phyloP scores from a whole-genome alignment of 2,888 invertebrate species.

The Stictocephala bisonia region DNA sequence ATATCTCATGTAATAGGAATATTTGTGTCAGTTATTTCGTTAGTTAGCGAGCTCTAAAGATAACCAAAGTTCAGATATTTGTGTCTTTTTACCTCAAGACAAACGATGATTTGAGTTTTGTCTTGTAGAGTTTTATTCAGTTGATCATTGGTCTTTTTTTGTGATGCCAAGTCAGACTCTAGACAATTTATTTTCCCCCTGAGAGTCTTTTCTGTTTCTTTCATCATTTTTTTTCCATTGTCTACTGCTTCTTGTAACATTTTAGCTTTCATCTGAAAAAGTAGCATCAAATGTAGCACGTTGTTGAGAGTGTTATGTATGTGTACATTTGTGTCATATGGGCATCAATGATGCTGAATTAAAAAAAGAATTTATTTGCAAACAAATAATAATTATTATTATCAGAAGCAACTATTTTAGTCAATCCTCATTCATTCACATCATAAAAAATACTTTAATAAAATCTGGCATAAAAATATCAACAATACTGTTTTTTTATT shows the following conservation, averaged over 20 bases:
- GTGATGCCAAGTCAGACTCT: background rate
- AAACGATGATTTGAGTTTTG: background rate
- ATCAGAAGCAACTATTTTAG: too few relatives aligned
- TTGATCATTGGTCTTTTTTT: background rate
- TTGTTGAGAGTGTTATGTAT: too few relatives aligned
- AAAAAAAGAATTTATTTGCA: too few relatives aligned
- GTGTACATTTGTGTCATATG: too few relatives aligned
- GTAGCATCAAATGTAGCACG: too few relatives aligned
- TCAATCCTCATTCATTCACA: too few relatives aligned
- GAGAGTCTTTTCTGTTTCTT: background rate
- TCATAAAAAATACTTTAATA: too few relatives aligned
- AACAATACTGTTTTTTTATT: too few relatives aligned
- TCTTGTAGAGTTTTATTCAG: constrained; percentile 1
- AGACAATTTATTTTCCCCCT: constrained; percentile 9
- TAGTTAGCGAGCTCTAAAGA: background rate
- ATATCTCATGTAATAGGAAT: background rate
- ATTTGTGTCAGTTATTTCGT: background rate
- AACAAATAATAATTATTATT: too few relatives aligned
- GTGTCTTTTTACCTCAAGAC: background rate
- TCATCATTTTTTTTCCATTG: constrained; percentile 5
- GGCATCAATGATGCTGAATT: too few relatives aligned
- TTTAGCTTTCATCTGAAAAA: constrained; percentile 11
- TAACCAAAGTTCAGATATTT: background rate
- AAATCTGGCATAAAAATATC: too few relatives aligned
- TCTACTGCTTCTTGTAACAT: constrained; percentile 6